Evolutionary conservation across 1,140 invertebrate genomes (phyloP).

Genomic region (Drosophila carrolli): DNA sequence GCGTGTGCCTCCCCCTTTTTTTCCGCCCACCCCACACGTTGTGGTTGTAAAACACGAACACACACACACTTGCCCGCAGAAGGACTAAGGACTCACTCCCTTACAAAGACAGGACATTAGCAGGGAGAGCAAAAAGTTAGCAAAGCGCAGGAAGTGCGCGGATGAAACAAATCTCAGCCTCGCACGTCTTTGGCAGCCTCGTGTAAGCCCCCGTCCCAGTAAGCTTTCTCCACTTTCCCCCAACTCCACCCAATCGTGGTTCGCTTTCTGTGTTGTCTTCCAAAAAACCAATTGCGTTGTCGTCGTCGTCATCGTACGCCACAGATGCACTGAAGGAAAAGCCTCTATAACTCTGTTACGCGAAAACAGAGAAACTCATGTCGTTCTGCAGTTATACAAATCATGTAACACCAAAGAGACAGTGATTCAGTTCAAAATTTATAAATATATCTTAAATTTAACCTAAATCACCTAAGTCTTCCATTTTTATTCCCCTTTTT

Average conservation of each 20-base stretch:
- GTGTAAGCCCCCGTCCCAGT: constrained; percentile 8
- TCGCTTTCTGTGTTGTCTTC: constrained; percentile 53
- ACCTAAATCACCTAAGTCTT: no score
- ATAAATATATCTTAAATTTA: no score
- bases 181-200: constrained; percentile 71
- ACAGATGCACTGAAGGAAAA: constrained; percentile 15
- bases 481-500: no score
- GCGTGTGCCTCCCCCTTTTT: not conserved
- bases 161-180: constrained; percentile 76
- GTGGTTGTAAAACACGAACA: constrained; percentile 75
- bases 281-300: constrained; percentile 73
- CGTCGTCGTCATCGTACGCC: constrained; percentile 50
- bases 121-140: constrained; percentile 53
- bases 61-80: constrained; percentile 28
- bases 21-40: constrained; percentile 42
- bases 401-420: no score
- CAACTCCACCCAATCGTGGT: constrained; percentile 42
- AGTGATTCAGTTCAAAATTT: no score
- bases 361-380: not conserved
- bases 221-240: not conserved
- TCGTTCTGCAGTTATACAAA: not conserved
- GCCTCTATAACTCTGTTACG: no score
- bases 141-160: constrained; percentile 55
- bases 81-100: constrained; percentile 7
- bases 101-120: constrained; percentile 70